A percentile compares a stretch with the other conserved stretches of the same genome.
These are phyloP conservation scores for Nematopogon swammerdamellus DNA, from an alignment of 2,888 invertebrate genomes.

Conservation along the genomic window DNA sequence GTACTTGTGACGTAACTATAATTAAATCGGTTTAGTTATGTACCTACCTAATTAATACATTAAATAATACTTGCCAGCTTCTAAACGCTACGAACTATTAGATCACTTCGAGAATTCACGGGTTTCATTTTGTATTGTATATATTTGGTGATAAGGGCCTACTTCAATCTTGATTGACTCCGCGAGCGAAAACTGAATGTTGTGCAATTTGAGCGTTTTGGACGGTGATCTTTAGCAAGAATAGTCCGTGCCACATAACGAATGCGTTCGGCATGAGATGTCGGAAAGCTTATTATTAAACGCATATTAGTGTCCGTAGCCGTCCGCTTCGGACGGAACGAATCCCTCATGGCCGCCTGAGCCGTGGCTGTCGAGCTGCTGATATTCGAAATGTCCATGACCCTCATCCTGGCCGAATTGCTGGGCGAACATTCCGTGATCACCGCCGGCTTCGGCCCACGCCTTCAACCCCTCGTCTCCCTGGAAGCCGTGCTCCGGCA, in stretches of 20 bases:
- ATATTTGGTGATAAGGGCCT: too few relatives aligned
- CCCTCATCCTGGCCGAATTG: slow-evolving; percentile 16
- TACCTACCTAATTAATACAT: not conserved
- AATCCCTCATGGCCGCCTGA: slow-evolving; percentile 35
- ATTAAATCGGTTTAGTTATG: not conserved
- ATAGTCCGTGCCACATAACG: not conserved
- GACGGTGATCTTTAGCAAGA: not conserved
- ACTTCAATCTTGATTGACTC: too few relatives aligned
- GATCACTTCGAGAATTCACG: slow-evolving; percentile 21
- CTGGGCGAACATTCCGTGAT: slow-evolving; percentile 8
- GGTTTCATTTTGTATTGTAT: slow-evolving; percentile 10
- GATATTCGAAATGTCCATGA: slow-evolving; percentile 19
- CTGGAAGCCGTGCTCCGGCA: slow-evolving; percentile 20
- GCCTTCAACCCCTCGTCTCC: slow-evolving; percentile 12
- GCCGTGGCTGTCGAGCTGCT: slow-evolving; percentile 17
- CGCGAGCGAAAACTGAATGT: too few relatives aligned
- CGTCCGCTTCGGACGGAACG: slow-evolving; percentile 13
- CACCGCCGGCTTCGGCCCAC: not conserved
- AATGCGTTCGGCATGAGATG: not conserved
- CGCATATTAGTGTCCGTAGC: not conserved
- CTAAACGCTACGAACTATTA: slow-evolving; percentile 8
- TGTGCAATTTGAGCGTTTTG: not conserved
- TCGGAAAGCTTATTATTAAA: too few relatives aligned
- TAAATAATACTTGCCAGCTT: not conserved
- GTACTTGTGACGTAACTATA: not conserved